Conservation (phyloP, 2,888 invertebrate species). For the Apomyelois bistriatella region DNA sequence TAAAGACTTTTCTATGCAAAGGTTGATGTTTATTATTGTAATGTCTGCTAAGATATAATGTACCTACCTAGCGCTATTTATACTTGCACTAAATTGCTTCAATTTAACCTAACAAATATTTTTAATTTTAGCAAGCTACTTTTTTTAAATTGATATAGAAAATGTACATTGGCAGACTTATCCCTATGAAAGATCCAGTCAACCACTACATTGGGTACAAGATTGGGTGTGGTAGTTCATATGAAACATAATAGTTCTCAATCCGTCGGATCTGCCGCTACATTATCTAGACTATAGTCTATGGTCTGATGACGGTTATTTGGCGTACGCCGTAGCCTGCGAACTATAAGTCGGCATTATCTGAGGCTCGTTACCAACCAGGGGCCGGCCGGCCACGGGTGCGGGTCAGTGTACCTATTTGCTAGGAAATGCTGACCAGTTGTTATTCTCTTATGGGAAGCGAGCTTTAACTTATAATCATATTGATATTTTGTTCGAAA, state of each 20-base stretch:
- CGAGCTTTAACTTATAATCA: background rate
- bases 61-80: too few species aligned
- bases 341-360: constrained; percentile 39
- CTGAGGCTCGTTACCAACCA: constrained; percentile 17
- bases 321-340: constrained; percentile 36
- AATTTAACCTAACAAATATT: too few species aligned
- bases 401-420: constrained; percentile 13
- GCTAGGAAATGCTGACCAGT: constrained; percentile 1
- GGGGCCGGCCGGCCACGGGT: constrained; percentile 7
- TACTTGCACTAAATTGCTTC: too few species aligned
- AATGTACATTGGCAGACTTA: too few species aligned
- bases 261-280: constrained; percentile 17
- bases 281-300: constrained; percentile 39
- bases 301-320: constrained; percentile 57
- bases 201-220: too few species aligned
- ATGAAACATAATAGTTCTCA: background rate
- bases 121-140: too few species aligned
- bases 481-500: background rate
- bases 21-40: too few species aligned
- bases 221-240: too few species aligned
- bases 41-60: too few species aligned
- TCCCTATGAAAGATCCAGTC: too few species aligned
- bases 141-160: too few species aligned
- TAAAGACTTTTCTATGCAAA: too few species aligned
- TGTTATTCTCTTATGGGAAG: constrained; percentile 3